Evolutionary conservation across 2,113 vertebrate genomes (phyloP), one percentile per base, ranked within the genome.

Genomic region (Equus przewalskii): DNA sequence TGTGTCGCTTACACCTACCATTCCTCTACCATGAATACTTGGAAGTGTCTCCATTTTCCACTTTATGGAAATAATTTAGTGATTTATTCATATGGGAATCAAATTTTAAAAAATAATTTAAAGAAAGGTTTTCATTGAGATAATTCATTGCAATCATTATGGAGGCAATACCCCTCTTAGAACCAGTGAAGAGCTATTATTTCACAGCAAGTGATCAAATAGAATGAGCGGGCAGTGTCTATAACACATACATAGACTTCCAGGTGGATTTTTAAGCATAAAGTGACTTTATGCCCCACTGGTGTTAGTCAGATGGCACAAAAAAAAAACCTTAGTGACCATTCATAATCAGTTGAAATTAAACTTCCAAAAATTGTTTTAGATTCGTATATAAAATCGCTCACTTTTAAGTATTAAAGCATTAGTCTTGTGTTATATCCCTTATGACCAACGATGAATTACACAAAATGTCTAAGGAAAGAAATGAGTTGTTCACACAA

Each of bases 161-260:
- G 33, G 62, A 82, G 28, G 16, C 22, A 91, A 21, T 46, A 28
- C n/a, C 22, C 1, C 36, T 64, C 49, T 94, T 41, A 44, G 21
- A 82, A 79, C 33, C 49, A 92, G 8, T 44, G 56, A 81, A 84
- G 92, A 86, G 24, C n/a, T 92, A 28, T 49, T 89, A 49, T 67
- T 94, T 94, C 92, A 89, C 58, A 78, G n/a, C n/a, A 89, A 84
- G 21, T 69, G 44, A 49, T 91, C 19, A 73, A 78, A 65, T 2
- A 86, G 87, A 94, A 90, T 33, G 30, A 89, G 13, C 7, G 2
- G 54, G 51, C 3, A 73, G 24, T 80, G 90, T 96, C 73, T 89
- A 2, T 4, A 24, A 30, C 36, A 58, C 21, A 85, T 28, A 14
- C 18, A 81, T 41, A n/a, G 7, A 84, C 41, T 58, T 30, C 62